Evolutionary conservation across 2,113 vertebrate species (phyloP).

Genomic region (Cyprinodon tularosa): DNA sequence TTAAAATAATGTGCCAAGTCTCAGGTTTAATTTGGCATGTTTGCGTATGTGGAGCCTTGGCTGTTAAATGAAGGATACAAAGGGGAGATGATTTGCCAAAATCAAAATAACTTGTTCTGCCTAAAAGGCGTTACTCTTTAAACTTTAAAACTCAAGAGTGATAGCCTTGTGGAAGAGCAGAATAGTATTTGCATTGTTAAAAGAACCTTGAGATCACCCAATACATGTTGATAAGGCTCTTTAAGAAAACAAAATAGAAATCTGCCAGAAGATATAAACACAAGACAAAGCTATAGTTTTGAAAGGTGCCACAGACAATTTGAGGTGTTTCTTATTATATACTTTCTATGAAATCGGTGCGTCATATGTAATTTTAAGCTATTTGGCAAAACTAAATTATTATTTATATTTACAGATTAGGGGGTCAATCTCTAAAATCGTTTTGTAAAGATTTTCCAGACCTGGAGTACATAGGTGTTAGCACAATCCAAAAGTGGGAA

Average conservation of each 20-base stretch:
- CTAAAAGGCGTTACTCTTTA: neutral
- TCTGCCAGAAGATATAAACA: neutral
- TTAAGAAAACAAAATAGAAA: neutral
- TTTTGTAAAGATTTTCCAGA: neutral
- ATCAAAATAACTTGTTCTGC: neutral
- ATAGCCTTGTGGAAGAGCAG: neutral
- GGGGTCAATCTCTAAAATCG: too few relatives aligned
- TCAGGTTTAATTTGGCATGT: conserved; percentile 2
- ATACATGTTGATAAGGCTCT: too few relatives aligned
- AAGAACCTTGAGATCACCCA: neutral
- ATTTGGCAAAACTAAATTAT: neutral
- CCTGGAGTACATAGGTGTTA: neutral
- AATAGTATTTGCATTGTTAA: too few relatives aligned
- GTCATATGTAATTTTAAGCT: neutral
- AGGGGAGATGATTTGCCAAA: neutral
- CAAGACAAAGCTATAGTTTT: neutral
- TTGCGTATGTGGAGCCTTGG: neutral
- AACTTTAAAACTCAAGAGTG: neutral
- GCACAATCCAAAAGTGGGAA: neutral
- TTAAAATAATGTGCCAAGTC: neutral
- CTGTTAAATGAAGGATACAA: neutral
- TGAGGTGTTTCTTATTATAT: neutral
- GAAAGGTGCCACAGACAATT: neutral
- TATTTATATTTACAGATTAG: too few relatives aligned
- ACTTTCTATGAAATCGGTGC: neutral